Evolutionary conservation across 2,113 vertebrate genomes (phyloP), one percentile per base, ranked within the genome.

Genomic region (Burhinus bistriatus): DNA sequence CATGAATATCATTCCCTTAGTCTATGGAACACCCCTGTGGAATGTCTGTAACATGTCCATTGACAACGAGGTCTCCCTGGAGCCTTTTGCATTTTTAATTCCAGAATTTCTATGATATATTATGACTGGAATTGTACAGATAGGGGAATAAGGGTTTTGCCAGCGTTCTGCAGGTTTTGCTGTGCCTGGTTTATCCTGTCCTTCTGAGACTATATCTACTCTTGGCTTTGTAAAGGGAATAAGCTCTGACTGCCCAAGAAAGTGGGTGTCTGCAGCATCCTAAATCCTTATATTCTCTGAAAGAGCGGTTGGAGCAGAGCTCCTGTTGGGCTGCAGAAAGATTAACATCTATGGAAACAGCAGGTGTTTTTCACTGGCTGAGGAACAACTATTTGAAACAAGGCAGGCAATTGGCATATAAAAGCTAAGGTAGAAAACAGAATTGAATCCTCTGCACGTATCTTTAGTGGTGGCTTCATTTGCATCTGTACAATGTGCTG

Each of bases 21-120:
- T 40, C 25, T 11, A 5, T 0, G 1, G 11, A 71, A 52, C 19
- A 30, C 2, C 2, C 16, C 23, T 82, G 5, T 58, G n/a, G 69
- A 78, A 38, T 44, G 15, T 51, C n/a, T 29, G 25, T 38, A 42
- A 34, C 54, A 19, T 29, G 30, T n/a, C 32, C 27, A 25, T 38
- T 36, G 47, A 25, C 38, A 34, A 5, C 5, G 58, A 80, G 15
- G 10, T 45, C 29, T 42, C n/a, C 15, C 12, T 77, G 47, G 38
- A 68, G 9, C 22, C 18, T 68, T 54, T 64, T 83, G 4, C 4
- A 26, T 15, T 83, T 85, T 85, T 71, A 12, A 58, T 85, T 82
- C 36, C 45, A 64, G 38, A 68, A 55, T 59, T 82, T 75, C 59
- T 34, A 10, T 26, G 20, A 2, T 49, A 57, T 75, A 78, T 64